A percentile compares a stretch with the other conserved stretches of the same genome.
Evolutionary conservation across 2,797 vertebrate genomes (phyloP).

Genomic region (Coluber constrictor): DNA sequence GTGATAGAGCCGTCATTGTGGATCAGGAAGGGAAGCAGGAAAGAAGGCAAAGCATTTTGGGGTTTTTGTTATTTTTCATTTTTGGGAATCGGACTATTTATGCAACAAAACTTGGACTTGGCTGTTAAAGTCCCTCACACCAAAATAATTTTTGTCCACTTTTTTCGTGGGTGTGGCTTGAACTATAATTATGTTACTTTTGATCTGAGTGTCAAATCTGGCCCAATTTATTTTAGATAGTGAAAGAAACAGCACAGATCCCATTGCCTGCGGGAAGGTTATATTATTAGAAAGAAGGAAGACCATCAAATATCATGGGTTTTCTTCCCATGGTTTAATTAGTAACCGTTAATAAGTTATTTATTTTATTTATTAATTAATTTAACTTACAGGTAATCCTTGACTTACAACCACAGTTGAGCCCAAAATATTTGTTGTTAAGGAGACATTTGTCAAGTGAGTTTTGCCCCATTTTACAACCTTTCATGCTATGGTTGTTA

Average conservation of each 20-base stretch:
- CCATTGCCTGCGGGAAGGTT: not conserved
- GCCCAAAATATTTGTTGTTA: no score
- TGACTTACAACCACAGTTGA: no score
- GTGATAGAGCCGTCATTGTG: conserved; percentile 60
- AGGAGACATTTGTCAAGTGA: no score
- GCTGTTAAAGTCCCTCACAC: conserved; percentile 38
- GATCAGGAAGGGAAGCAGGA: conserved; percentile 54
- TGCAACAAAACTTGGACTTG: conserved; percentile 37
- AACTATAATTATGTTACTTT: conserved; percentile 48
- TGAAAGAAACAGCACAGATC: conserved; percentile 7
- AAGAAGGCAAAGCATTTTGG: conserved; percentile 48
- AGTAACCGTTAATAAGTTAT: no score
- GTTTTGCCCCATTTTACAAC: no score
- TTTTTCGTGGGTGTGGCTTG: conserved; percentile 41
- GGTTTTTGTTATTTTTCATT: not conserved
- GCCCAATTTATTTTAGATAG: conserved; percentile 55
- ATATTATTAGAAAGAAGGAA: not conserved
- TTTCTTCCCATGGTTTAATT: no score
- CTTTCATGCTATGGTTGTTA: no score
- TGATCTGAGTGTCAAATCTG: conserved; percentile 34
- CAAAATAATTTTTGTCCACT: not conserved
- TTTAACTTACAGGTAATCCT: no score
- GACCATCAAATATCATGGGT: no score
- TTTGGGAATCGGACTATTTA: conserved; percentile 27
- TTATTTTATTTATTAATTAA: no score